Evolutionary conservation across 2,888 invertebrate species (phyloP), one percentile per base, ranked within the genome.

Genomic region (Sesia bembeciformis): DNA sequence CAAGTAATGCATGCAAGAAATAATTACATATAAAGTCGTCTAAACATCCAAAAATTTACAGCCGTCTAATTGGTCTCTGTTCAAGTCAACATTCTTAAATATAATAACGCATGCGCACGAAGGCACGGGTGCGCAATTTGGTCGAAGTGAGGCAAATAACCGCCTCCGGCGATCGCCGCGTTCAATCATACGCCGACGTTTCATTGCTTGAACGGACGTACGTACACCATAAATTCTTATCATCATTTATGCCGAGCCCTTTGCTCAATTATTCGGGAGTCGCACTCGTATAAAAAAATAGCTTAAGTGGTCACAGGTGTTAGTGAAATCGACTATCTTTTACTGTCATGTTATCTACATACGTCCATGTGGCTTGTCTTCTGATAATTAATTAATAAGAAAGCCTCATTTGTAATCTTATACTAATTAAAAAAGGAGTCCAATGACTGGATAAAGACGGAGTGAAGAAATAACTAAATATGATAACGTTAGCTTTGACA

Each of bases 101-200:
- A 68, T 76, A 76, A 73, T 68, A 64, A 65, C 59, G 58, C 60
- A 66, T 60, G 70, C 64, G 73, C 74, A 75, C 81, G 80, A 78
- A 78, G 65, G 67, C 68, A 67, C 78, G 77, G 72, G 59, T 58
- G 75, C 77, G 82, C 85, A 87, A 87, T 87, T 88, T 87, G 74
- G 81, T 78, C 74, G 78, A 75, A 76, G 78, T 81, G 76, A 78
- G 77, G 83, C 79, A 85, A 87, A 86, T 87, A 82, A 82, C 74
- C 81, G 85, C 88, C 81, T 62, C 66, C 62, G 79, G 83, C 70
- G 57, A 57, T 76, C 67, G 62, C 68, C 66, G 68, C 62, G 69
- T 68, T 76, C 76, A 83, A 81, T 83, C 81, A 81, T 74, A 64
- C 62, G 64, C 60, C 59, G 62, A 62, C 58, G 62, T 66, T 73